Evolutionary conservation across 2,888 invertebrate species (phyloP), one percentile per base, ranked within the genome.

Genomic region (Palloptera scutellata): DNA sequence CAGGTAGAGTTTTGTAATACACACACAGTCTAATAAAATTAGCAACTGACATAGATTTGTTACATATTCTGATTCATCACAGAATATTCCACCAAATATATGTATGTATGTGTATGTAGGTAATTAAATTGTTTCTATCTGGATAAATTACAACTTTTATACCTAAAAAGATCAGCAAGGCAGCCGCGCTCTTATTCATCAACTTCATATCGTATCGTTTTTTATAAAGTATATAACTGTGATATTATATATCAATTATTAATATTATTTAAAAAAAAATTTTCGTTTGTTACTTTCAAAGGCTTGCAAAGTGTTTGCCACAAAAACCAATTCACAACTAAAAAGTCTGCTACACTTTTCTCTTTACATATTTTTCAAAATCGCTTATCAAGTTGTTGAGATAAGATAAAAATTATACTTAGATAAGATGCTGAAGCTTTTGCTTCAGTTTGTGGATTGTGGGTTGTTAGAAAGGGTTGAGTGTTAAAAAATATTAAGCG

Each of bases 151-250:
- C 12, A 58, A 51, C 12, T 42, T 5, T 70, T 69, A 75, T 82
- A 81, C 81, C 79, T 63, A 81, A 69, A 68, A 79, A 77, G 64
- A 82, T 78, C 74, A 82, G 72, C 73, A 81, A 74, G 66, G 77
- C 80, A 55, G 82, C 78, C 63, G 79, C 76, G 52, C 64, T 76
- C 69, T 77, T 80, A 70, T 78, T 82, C 41, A 75, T 55, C 71
- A 76, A 72, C 72, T 77, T 78, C 81, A 80, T 82, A 76, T 77
- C 75, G 20, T 40, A 51, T 53, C n/a, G 3, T 30, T 30, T 30
- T 30, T 30, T 30, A 12, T 9, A 48, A 20, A 17, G 10, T 17
- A 30, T 55, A 20, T 55, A 40, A 8, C 17, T 17, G 54, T n/a
- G 54, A 17, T 13, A 40, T 8, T 41, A 52, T 17, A 8, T 41